These are phyloP conservation scores for Sphyrna mokarran DNA, from an alignment of 2,113 vertebrate genomes.

Conservation along the genomic window DNA sequence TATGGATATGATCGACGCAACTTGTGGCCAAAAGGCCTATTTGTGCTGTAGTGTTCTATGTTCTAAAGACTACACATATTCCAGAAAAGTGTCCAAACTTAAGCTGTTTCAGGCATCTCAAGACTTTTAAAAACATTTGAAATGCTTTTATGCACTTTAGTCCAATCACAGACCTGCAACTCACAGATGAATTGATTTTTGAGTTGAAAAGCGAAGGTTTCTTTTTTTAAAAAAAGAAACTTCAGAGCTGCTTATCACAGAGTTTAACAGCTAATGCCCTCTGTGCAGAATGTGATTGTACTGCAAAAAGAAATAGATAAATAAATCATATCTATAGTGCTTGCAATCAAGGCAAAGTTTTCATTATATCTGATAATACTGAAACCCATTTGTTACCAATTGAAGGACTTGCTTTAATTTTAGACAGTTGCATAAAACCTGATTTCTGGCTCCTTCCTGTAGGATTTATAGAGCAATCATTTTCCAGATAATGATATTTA, in stretches of 20 bases:
- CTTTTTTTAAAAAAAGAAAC: not conserved
- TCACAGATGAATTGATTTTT: not conserved
- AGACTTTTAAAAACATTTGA: not conserved
- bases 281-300: not conserved
- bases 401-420: not conserved
- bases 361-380: not conserved
- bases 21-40: too few species aligned
- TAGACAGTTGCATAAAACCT: not conserved
- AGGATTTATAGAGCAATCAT: not conserved
- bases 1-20: too few species aligned
- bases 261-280: not conserved
- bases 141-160: not conserved
- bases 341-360: not conserved
- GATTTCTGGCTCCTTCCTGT: not conserved
- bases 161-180: not conserved
- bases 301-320: not conserved
- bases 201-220: not conserved
- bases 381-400: not conserved
- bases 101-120: not conserved
- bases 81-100: not conserved
- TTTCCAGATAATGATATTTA: not conserved
- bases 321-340: not conserved
- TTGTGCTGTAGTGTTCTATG: too few species aligned
- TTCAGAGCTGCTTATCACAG: not conserved
- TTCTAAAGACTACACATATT: not conserved